Evolutionary conservation across 2,888 invertebrate genomes (phyloP), one percentile per base, ranked within the genome.

Genomic region (Labia minor): DNA sequence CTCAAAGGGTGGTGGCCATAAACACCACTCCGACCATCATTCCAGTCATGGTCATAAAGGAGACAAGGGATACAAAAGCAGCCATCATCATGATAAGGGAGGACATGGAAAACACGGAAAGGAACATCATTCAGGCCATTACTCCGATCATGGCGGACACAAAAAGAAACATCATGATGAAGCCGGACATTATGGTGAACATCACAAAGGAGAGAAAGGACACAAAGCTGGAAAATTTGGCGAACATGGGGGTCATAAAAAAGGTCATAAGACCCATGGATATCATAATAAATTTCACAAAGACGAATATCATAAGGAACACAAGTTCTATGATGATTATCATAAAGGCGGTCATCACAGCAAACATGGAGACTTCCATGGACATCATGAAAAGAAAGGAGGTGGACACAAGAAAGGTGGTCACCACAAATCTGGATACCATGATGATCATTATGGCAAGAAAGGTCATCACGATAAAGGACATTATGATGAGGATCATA

Each of bases 301-400:
- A 75, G 92, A 89, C 73, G 89, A 89, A 75, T 88, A 85, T 77
- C 86, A 87, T 75, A 88, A 86, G 73, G 88, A 88, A 74, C 89
- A 89, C 77, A 88, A 87, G 75, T 92, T 92, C 81, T 92, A 92
- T 78, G 91, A 92, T 74, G 90, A 92, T 76, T 87, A 86, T 77
- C 89, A 92, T 77, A 90, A 91, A 75, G 89, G 88, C 2, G 88
- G 88, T 0, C 84, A 86, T 70, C 86, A 87, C 74, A 83, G 83
- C 72, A 92, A 91, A 74, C 87, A 88, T 73, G 91, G 90, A 11
- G 26, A 6, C 3, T 26, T 8, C 26, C 83, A 90, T 73, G 87
- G 87, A 19, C 86, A 90, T 74, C 90, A 90, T 74, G 86, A 86
- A 70, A 86, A 85, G 76, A 88, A 91, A 73, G 86, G 85, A 69